phyloP scores from a whole-genome alignment of 2,113 vertebrate genomes.

The Pardalotus punctatus region DNA sequence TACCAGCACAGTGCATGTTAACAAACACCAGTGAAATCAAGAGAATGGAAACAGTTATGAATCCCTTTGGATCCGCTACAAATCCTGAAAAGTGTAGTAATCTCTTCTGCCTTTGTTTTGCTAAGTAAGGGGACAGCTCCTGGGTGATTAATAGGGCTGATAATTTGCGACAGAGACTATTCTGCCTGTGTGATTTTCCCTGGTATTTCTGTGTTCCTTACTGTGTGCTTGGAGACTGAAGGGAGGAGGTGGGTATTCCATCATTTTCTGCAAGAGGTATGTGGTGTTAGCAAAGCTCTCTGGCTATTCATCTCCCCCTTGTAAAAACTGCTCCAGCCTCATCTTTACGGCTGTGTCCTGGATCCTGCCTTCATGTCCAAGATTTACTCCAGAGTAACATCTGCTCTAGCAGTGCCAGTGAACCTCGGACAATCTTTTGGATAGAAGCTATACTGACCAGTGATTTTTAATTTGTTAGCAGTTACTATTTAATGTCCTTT shows the following conservation, averaged over 20 bases:
- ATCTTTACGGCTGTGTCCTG: neutral
- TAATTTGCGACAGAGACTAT: neutral
- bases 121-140: neutral
- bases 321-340: neutral
- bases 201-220: neutral
- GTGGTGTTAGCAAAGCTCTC: neutral
- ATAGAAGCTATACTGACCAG: neutral
- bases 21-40: neutral
- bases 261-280: neutral
- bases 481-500: neutral
- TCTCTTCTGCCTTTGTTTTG: neutral
- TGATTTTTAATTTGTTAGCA: neutral
- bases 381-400: neutral
- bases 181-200: neutral
- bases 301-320: neutral
- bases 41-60: neutral
- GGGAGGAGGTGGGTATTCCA: neutral
- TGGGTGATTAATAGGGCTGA: neutral
- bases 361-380: neutral
- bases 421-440: neutral
- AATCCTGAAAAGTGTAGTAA: neutral
- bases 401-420: neutral
- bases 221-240: neutral
- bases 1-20: neutral
- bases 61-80: neutral